phyloP scores from a whole-genome alignment of 1,140 invertebrate species.

The Drosophila arawakana region DNA sequence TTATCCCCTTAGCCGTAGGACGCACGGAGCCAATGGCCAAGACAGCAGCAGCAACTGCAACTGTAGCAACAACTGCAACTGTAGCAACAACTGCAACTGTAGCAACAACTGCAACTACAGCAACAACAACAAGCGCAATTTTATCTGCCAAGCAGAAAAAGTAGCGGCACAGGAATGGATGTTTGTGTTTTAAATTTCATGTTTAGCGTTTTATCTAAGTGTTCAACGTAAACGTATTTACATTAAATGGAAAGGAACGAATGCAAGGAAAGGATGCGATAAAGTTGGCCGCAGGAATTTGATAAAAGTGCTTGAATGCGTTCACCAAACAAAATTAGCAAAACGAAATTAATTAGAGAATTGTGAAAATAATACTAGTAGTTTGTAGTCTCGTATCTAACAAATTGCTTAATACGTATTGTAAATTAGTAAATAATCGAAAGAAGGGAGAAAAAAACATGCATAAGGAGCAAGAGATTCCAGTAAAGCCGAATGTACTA shows the following conservation, averaged over 20 bases:
- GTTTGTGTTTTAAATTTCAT: slow-evolving; percentile 72
- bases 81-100: slow-evolving; percentile 7
- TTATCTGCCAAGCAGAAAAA: slow-evolving; percentile 63
- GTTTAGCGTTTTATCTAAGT: slow-evolving; percentile 59
- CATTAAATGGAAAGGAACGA: slow-evolving; percentile 4
- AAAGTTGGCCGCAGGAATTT: slow-evolving; percentile 50
- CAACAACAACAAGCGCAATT: slow-evolving; percentile 36
- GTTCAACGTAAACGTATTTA: slow-evolving; percentile 34
- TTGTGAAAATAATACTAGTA: slow-evolving; percentile 62
- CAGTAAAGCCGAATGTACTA: slow-evolving; percentile 46
- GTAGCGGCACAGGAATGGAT: slow-evolving; percentile 65
- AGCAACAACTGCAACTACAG: slow-evolving; percentile 2
- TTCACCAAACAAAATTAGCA: slow-evolving; percentile 56
- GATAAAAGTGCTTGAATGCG: slow-evolving; percentile 54
- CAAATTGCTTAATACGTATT: slow-evolving; percentile 59
- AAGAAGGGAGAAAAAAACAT: slow-evolving; percentile 15
- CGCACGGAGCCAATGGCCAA: slow-evolving; percentile 46
- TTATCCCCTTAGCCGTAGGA: slow-evolving; percentile 42
- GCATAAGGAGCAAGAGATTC: slow-evolving; percentile 45
- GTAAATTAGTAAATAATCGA: slow-evolving; percentile 62
- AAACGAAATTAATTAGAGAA: slow-evolving; percentile 67
- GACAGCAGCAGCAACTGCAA: slow-evolving; percentile 14
- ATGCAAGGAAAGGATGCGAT: neutral
- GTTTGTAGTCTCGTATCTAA: slow-evolving; percentile 63
- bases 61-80: slow-evolving; percentile 4